Evolutionary conservation across 53 echinoderm and acorn worm species (phyloP).

Genomic region (Astropecten irregularis): DNA sequence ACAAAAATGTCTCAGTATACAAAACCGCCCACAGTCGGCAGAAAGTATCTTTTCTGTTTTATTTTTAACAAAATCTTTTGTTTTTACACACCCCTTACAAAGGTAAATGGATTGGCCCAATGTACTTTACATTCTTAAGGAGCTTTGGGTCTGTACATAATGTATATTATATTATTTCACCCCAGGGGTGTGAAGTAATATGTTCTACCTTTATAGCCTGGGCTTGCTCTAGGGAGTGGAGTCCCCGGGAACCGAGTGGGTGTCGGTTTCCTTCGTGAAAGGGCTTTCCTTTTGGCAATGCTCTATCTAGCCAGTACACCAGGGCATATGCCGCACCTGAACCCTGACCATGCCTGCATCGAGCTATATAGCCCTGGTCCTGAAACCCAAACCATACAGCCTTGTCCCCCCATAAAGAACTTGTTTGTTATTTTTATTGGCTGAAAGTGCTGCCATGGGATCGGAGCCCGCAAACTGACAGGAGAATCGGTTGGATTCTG

Average conservation of each 20-base stretch:
- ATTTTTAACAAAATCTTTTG: not conserved
- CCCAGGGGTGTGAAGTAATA: constrained; percentile 47
- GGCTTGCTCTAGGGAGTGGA: too few relatives aligned
- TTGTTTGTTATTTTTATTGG: constrained; percentile 10
- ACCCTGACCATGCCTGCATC: too few relatives aligned
- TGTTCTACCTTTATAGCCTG: constrained; percentile 17
- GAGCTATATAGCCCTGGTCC: too few relatives aligned
- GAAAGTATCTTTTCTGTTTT: not conserved
- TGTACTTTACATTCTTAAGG: constrained; percentile 57
- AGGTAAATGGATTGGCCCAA: constrained; percentile 17
- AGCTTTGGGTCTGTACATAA: constrained; percentile 13
- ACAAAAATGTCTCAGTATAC: too few relatives aligned
- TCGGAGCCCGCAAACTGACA: not conserved
- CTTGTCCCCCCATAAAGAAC: not conserved
- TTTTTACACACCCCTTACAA: not conserved
- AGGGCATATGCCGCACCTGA: not conserved
- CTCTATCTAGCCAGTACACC: not conserved
- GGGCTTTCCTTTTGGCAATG: not conserved
- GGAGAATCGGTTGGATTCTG: not conserved
- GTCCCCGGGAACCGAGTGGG: too few relatives aligned
- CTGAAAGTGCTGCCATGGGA: not conserved
- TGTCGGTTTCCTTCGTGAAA: too few relatives aligned
- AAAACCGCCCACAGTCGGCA: too few relatives aligned
- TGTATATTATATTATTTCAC: constrained; percentile 39
- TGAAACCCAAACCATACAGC: too few relatives aligned